A percentile compares a stretch with the other conserved stretches of the same genome.
These are phyloP conservation scores for Chymomyza procnemis DNA, from an alignment of 2,888 invertebrate species.

Conservation along the genomic window DNA sequence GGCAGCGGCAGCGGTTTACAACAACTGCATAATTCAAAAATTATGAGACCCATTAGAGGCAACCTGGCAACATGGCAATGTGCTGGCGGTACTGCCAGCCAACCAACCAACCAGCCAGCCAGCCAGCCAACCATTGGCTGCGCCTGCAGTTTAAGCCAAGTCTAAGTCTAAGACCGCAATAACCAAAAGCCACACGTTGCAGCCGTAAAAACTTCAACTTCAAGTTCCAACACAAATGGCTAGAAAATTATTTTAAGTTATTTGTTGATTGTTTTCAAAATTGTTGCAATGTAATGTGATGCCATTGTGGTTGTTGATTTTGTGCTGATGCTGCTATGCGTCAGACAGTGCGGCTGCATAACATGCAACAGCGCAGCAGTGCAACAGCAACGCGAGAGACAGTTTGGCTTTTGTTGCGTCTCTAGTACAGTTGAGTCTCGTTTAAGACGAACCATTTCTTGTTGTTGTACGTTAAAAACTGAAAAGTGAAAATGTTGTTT, in stretches of 20 bases:
- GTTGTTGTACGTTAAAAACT: no score
- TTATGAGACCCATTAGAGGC: constrained; percentile 63
- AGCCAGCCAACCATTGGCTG: not conserved
- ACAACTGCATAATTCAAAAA: constrained; percentile 62
- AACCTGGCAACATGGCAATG: constrained; percentile 35
- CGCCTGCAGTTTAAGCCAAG: not conserved
- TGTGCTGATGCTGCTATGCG: constrained; percentile 33
- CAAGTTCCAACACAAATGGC: constrained; percentile 50
- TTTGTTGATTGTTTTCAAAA: constrained; percentile 65
- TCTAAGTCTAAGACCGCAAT: not conserved
- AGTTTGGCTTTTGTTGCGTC: constrained; percentile 9
- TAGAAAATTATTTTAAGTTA: constrained; percentile 65
- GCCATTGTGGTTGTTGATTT: constrained; percentile 33
- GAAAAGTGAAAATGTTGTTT: no score
- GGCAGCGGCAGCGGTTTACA: constrained; percentile 31
- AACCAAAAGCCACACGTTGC: constrained; percentile 51
- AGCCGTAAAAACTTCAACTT: constrained; percentile 60
- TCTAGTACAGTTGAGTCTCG: not conserved
- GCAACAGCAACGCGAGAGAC: constrained; percentile 11
- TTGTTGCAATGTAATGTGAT: constrained; percentile 63
- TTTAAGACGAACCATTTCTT: no score
- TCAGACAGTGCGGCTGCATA: constrained; percentile 48
- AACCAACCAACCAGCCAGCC: not conserved
- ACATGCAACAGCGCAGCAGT: constrained; percentile 20
- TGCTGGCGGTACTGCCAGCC: not conserved